phyloP scores from a whole-genome alignment of 2,113 vertebrate species.

The Podilymbus podiceps region DNA sequence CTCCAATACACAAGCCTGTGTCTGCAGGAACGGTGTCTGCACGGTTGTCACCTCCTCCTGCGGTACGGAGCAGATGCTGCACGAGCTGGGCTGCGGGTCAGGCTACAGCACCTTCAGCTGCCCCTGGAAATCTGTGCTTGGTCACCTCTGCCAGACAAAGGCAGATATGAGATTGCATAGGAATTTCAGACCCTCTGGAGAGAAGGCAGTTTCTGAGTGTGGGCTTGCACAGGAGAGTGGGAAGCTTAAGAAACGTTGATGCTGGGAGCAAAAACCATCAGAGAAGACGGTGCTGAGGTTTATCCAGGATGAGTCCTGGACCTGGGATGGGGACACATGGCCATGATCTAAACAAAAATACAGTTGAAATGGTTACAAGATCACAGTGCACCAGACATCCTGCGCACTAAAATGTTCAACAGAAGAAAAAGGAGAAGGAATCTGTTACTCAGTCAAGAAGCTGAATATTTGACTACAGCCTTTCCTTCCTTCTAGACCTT shows the following conservation, averaged over 20 bases:
- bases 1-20: not conserved
- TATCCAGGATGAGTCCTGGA: not conserved
- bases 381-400: not conserved
- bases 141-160: not conserved
- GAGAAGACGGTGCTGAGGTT: not conserved
- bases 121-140: not conserved
- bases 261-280: not conserved
- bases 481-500: not conserved
- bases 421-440: not conserved
- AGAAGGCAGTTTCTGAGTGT: not conserved
- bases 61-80: not conserved
- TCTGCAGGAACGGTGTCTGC: not conserved
- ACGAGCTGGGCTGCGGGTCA: not conserved
- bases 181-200: not conserved
- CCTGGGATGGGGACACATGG: not conserved
- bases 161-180: not conserved
- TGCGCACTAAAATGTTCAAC: not conserved
- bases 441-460: not conserved
- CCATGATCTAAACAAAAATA: not conserved
- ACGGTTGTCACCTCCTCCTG: not conserved
- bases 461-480: not conserved
- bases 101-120: not conserved
- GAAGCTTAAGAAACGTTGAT: not conserved
- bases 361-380: not conserved
- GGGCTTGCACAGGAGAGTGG: accelerated